Percentiles rank a stretch among this genome's conserved stretches.
phyloP scores from a whole-genome alignment of 37 sponge, comb jelly and placozoan genomes.

The Oscarella lobularis region DNA sequence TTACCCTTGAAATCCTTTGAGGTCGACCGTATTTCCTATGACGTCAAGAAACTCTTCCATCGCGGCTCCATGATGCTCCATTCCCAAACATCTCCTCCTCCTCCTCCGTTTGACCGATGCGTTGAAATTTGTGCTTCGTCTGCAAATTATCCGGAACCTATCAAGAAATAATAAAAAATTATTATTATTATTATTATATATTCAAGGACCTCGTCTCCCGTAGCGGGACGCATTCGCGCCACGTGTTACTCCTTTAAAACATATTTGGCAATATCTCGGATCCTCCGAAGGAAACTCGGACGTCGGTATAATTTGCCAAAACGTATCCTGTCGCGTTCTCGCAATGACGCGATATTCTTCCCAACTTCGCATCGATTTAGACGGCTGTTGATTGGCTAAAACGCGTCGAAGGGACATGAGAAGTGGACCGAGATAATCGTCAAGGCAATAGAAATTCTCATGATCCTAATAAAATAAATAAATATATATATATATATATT shows the following conservation, averaged over 20 bases:
- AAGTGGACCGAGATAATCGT: background rate
- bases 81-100: constrained; percentile 69
- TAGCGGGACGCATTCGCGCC: background rate
- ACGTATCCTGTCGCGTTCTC: background rate
- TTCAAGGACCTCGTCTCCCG: background rate
- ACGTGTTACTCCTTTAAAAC: background rate
- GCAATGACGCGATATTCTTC: background rate
- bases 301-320: background rate
- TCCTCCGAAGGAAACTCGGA: background rate
- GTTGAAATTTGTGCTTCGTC: constrained; percentile 52
- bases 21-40: constrained; percentile 39
- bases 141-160: constrained; percentile 41
- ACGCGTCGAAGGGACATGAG: background rate
- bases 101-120: constrained; percentile 55
- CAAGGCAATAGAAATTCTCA: background rate
- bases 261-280: background rate
- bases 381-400: background rate
- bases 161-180: background rate
- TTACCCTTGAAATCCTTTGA: constrained; percentile 70
- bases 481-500: too few relatives aligned
- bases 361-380: background rate
- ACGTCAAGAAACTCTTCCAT: constrained; percentile 60
- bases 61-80: constrained; percentile 38
- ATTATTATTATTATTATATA: background rate
- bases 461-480: background rate